Evolutionary conservation across 2,888 invertebrate genomes (phyloP).

Genomic region (Nysson spinosus): DNA sequence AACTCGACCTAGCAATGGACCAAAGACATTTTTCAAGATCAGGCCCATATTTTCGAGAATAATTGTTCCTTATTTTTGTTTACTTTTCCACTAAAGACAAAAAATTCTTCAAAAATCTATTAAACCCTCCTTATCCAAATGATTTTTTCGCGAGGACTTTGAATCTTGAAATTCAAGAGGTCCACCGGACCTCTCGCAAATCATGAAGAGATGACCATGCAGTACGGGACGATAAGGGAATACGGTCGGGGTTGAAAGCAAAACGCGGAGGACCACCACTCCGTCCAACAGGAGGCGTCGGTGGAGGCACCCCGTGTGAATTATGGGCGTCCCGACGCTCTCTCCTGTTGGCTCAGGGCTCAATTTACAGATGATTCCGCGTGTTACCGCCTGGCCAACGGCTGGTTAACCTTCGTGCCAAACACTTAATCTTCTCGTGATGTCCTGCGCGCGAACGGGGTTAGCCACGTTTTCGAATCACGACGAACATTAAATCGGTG

Average conservation of each 20-base stretch:
- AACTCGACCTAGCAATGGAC: no score
- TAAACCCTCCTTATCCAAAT: no score
- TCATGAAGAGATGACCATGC: slow-evolving; percentile 27
- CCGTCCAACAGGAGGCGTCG: slow-evolving; percentile 53
- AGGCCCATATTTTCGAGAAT: no score
- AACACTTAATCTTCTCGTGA: slow-evolving; percentile 77
- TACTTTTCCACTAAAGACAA: no score
- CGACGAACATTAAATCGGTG: slow-evolving; percentile 63
- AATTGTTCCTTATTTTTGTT: no score
- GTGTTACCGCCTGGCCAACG: slow-evolving; percentile 78
- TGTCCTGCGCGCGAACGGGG: slow-evolving; percentile 57
- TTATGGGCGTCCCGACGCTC: slow-evolving; percentile 77
- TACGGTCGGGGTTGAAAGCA: slow-evolving; percentile 44
- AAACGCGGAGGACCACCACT: slow-evolving; percentile 32
- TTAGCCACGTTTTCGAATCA: slow-evolving; percentile 52
- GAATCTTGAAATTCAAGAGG: slow-evolving; percentile 10
- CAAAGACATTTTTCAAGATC: no score
- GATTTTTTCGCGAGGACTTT: not conserved
- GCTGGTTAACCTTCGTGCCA: slow-evolving; percentile 76
- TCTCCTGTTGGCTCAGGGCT: slow-evolving; percentile 78
- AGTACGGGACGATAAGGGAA: slow-evolving; percentile 46
- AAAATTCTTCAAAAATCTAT: no score
- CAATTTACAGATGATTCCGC: slow-evolving; percentile 82
- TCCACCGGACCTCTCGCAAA: no score
- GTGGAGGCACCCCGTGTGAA: slow-evolving; percentile 76